Base-by-base conservation (phyloP, 2,113 vertebrate genomes). In the Damaliscus lunatus region DNA sequence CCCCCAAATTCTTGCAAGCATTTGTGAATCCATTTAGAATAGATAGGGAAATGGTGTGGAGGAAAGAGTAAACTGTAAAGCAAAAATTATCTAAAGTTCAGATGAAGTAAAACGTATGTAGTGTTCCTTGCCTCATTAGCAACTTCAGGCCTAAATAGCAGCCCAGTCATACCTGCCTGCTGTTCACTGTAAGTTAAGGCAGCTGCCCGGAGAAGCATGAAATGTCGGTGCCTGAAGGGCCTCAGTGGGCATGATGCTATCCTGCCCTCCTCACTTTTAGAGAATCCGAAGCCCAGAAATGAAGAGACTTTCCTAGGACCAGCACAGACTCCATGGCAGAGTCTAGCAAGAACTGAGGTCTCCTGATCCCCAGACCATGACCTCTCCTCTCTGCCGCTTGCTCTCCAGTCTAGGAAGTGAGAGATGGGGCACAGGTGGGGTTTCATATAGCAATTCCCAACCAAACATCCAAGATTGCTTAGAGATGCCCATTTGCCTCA, bases 1-100 rank as follows among this genome's bases (percentile, higher is more conserved):
- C 98, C 98, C 97, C 98, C 98, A 97, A 97, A 98, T 98, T 99
- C 97, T 91, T 97, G 98, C 98, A 98, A 97, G 98, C 97, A 95
- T 98, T 97, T 98, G 98, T 98, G 98, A 90, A 43, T 98, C 96
- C 82, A 91, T 95, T 98, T 97, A 98, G 84, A 91, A 98, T 96
- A 96, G 96, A 96, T 95, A 87, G 96, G 83, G 84, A 95, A 89
- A 95, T 77, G 96, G 84, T 94, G 97, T 97, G 96, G 82, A 96
- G 91, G 94, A 96, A 98, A 97, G 90, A 98, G 95, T 97, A 98
- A 98, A 98, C 82, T 60, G 43, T n/a, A 97, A 95, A 98, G 98
- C 71, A 98, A 93, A 98, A 98, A 97, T 97, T 86, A 98, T 97
- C 86, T 85, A 52, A 98, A 94, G 64, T 98, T 98, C 96, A 94